Evolutionary conservation across 2,113 vertebrate genomes (phyloP).

Genomic region (Pogona vitticeps): DNA sequence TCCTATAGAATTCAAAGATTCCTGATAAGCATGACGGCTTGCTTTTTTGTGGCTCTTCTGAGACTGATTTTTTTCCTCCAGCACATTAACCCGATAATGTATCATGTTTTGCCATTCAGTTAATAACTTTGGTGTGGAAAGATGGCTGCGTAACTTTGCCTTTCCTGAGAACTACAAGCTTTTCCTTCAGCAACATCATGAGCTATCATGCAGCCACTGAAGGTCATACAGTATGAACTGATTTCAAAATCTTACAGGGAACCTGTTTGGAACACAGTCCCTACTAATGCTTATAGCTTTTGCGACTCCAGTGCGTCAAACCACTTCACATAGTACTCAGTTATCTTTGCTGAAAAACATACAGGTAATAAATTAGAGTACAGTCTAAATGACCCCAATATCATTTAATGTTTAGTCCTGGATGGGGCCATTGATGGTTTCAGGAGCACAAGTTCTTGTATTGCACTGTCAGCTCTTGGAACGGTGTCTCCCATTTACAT

Average conservation of each 20-base stretch:
- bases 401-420: constrained; percentile 26
- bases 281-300: constrained; percentile 44
- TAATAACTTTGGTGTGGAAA: neutral
- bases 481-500: neutral
- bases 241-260: constrained; percentile 31
- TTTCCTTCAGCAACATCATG: constrained; percentile 1
- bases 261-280: constrained; percentile 44
- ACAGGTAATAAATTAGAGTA: constrained; percentile 54
- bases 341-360: constrained; percentile 32
- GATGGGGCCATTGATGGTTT: constrained; percentile 5
- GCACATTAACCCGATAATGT: neutral
- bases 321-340: constrained; percentile 16
- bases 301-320: neutral
- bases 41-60: constrained; percentile 4
- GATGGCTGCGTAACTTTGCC: neutral
- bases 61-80: neutral
- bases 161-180: neutral
- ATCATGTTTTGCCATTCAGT: neutral
- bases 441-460: neutral
- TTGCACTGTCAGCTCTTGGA: no score
- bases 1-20: constrained; percentile 13
- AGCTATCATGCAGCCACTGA: neutral
- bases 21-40: neutral
- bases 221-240: constrained; percentile 25
- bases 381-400: constrained; percentile 39